Percentiles rank a stretch among this genome's conserved stretches.
Evolutionary conservation across 2,888 invertebrate species (phyloP).

Genomic region (Papilio gigon): DNA sequence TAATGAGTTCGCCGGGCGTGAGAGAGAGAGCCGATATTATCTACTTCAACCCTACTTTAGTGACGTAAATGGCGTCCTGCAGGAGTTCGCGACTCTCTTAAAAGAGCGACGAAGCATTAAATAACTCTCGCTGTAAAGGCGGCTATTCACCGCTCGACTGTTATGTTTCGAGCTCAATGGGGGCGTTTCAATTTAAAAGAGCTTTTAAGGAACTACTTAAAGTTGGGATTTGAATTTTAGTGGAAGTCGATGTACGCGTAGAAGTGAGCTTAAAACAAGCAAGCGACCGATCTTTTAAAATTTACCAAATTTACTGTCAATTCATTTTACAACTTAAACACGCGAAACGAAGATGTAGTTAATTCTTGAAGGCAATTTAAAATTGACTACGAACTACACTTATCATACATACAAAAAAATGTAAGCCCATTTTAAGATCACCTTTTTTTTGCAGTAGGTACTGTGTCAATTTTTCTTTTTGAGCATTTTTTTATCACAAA

Average conservation of each 20-base stretch:
- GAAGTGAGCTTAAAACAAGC: neutral
- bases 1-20: conserved; percentile 52
- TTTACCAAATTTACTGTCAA: neutral
- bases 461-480: too few species aligned
- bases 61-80: conserved; percentile 64
- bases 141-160: conserved; percentile 59
- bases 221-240: conserved; percentile 33
- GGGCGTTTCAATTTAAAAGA: conserved; percentile 40
- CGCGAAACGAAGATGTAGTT: neutral
- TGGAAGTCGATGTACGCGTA: conserved; percentile 8
- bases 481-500: too few species aligned
- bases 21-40: conserved; percentile 60
- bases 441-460: neutral
- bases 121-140: conserved; percentile 64
- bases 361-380: neutral
- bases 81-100: conserved; percentile 63
- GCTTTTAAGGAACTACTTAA: conserved; percentile 36
- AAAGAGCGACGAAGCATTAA: conserved; percentile 71
- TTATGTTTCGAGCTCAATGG: conserved; percentile 47
- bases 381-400: too few species aligned
- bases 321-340: neutral
- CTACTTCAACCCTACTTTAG: conserved; percentile 61
- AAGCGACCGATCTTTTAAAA: neutral
- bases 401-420: too few species aligned
- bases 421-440: neutral